Evolutionary conservation across 2,113 vertebrate species (phyloP).

Genomic region (Dromiciops gliroides): DNA sequence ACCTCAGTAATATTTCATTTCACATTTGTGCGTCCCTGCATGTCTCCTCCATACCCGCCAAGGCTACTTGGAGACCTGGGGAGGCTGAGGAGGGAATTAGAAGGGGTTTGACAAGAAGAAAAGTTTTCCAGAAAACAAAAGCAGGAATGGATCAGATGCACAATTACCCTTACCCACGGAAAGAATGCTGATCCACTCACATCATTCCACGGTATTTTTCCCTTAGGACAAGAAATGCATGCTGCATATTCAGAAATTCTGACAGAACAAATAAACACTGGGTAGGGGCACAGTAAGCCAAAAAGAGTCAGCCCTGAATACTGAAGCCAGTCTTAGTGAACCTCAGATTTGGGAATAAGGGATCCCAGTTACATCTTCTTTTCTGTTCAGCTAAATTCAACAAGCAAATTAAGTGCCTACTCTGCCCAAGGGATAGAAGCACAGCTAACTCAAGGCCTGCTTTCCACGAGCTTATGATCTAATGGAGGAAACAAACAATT

Average conservation of each 20-base stretch:
- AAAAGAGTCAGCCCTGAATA: neutral
- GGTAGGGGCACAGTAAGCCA: neutral
- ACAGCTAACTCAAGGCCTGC: neutral
- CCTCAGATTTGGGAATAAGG: neutral
- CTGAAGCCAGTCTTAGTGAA: neutral
- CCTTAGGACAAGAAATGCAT: neutral
- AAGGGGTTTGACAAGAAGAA: constrained; percentile 11
- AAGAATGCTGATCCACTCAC: constrained; percentile 22
- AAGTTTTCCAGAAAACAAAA: constrained; percentile 47
- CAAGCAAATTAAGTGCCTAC: neutral
- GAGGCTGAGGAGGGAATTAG: neutral
- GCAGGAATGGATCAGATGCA: neutral
- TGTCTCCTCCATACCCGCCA: constrained; percentile 66
- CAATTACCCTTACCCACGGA: constrained; percentile 36
- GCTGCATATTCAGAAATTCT: neutral
- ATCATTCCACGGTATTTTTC: neutral
- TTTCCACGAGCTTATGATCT: neutral
- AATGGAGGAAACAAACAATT: neutral
- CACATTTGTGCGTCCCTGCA: neutral
- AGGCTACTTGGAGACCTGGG: constrained; percentile 55
- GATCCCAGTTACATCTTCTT: neutral
- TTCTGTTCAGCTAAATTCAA: neutral
- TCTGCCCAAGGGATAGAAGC: neutral
- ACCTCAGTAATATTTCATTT: constrained; percentile 68
- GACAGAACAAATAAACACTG: neutral